These are phyloP conservation scores for Poeciliopsis prolifica DNA, from an alignment of 2,113 vertebrate species.

Conservation along the genomic window DNA sequence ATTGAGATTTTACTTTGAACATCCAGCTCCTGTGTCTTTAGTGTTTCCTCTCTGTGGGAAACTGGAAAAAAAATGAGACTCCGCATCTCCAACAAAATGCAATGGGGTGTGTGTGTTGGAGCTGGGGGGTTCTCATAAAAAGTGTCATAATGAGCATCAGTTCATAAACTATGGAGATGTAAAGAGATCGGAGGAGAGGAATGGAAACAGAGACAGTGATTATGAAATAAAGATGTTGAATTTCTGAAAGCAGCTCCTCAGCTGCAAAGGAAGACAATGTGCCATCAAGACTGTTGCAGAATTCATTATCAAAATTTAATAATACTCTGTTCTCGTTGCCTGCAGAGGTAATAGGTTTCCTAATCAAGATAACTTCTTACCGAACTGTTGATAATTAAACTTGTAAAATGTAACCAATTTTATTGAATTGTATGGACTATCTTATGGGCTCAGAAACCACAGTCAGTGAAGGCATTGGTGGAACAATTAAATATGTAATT, in stretches of 20 bases:
- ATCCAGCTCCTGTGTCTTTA: constrained; percentile 43
- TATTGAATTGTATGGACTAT: background rate
- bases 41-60: constrained; percentile 27
- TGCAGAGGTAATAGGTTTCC: background rate
- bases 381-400: background rate
- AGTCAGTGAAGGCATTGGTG: background rate
- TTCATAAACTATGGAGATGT: constrained; percentile 46
- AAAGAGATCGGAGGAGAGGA: constrained; percentile 16
- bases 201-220: constrained; percentile 19
- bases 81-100: constrained; percentile 57
- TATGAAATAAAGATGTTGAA: constrained; percentile 28
- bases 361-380: background rate
- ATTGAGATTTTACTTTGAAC: constrained; percentile 47
- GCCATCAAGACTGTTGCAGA: constrained; percentile 34
- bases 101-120: constrained; percentile 30
- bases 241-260: constrained; percentile 33
- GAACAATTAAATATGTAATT: background rate
- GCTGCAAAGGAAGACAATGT: constrained; percentile 36
- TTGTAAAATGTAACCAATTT: background rate
- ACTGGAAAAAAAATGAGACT: constrained; percentile 14
- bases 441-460: background rate
- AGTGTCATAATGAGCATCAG: constrained; percentile 64
- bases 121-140: constrained; percentile 65
- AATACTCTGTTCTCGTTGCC: constrained; percentile 8
- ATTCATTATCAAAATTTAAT: constrained; percentile 31